Evolutionary conservation across 2,113 vertebrate genomes (phyloP).

Genomic region (Indicator indicator): DNA sequence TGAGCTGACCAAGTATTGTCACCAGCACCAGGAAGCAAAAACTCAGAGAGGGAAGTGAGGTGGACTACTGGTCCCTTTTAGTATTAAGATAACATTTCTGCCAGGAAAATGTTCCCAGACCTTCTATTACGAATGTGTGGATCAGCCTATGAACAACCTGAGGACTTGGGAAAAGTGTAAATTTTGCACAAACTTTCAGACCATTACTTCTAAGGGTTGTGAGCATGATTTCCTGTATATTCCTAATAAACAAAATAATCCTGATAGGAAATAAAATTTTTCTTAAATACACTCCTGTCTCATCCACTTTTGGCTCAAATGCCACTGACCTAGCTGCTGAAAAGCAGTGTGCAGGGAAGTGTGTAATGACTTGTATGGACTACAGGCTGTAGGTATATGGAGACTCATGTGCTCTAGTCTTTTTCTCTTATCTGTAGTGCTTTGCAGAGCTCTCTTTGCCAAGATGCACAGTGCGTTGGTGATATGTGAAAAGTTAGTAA

Average conservation of each 20-base stretch:
- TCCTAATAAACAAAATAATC: background rate
- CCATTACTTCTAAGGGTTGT: background rate
- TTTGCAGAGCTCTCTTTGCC: background rate
- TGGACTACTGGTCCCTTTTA: background rate
- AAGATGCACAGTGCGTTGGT: background rate
- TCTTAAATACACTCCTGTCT: background rate
- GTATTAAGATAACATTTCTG: background rate
- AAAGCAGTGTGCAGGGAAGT: background rate
- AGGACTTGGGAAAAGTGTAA: background rate
- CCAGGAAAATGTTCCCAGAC: background rate
- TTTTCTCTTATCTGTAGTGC: background rate
- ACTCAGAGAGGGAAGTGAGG: background rate
- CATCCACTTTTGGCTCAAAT: background rate
- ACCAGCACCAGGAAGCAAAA: background rate
- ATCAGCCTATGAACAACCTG: background rate
- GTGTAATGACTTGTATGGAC: background rate
- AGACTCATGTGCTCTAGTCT: background rate
- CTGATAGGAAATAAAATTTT: background rate
- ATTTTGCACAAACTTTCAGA: background rate
- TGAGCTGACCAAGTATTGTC: background rate
- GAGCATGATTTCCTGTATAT: background rate
- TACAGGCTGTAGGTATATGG: background rate
- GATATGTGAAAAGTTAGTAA: background rate
- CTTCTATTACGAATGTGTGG: background rate
- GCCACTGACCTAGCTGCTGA: background rate